A percentile compares a stretch with the other conserved stretches of the same genome.
Conservation (phyloP, 1,140 invertebrate species). For the Bombus polaris region DNA sequence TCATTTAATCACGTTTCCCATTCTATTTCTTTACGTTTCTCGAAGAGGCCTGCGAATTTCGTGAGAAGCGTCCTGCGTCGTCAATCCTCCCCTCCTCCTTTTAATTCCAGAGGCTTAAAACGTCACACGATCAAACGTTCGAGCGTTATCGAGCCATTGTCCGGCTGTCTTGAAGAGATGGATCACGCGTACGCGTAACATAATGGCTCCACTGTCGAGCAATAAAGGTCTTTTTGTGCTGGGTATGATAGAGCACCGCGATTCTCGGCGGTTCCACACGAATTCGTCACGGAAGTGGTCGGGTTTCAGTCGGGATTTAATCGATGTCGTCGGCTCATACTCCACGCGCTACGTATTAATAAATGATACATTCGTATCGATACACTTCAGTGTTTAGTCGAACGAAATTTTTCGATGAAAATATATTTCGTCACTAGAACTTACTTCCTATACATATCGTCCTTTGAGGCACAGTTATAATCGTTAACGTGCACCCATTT, state of each 20-base stretch:
- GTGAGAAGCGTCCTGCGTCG: background rate
- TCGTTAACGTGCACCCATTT: background rate
- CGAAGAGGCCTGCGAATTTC: conserved; percentile 30
- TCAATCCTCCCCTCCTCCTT: background rate
- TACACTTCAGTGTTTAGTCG: background rate
- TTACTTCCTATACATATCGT: background rate
- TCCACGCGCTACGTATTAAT: background rate
- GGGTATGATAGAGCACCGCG: conserved; percentile 75
- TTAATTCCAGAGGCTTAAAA: conserved; percentile 23
- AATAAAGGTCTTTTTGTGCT: conserved; percentile 80
- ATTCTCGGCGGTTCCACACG: conserved; percentile 46
- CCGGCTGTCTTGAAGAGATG: conserved; percentile 76
- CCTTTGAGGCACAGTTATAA: background rate
- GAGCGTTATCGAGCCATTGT: conserved; percentile 77
- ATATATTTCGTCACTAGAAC: background rate
- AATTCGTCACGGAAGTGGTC: conserved; percentile 51
- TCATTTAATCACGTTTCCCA: background rate
- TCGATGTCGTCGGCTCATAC: background rate
- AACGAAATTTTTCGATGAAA: background rate
- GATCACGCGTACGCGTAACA: conserved; percentile 77
- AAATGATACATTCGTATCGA: background rate
- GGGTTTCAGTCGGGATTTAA: background rate
- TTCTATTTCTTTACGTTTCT: background rate
- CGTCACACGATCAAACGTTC: conserved; percentile 59
- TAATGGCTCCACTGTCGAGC: conserved; percentile 77